Conservation (phyloP, 2,888 invertebrate genomes). For the Lymantria dispar region DNA sequence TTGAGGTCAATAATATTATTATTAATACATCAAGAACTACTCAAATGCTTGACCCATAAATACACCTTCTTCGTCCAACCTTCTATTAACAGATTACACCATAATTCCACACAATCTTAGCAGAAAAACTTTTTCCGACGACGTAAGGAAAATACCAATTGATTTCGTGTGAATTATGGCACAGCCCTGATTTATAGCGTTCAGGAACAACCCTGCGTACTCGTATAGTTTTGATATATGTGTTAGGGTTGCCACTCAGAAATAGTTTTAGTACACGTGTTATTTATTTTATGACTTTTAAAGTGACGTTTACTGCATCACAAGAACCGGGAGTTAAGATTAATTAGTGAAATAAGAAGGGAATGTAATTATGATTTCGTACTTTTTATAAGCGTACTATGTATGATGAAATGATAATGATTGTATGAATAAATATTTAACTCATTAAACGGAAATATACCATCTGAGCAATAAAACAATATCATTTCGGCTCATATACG, state of each 20-base stretch:
- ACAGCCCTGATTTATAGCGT: constrained; percentile 57
- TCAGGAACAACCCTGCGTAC: constrained; percentile 43
- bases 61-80: constrained; percentile 1
- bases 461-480: no score
- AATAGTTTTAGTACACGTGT: constrained; percentile 51
- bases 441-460: no score
- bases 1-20: no score
- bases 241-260: constrained; percentile 49
- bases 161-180: constrained; percentile 43
- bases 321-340: constrained; percentile 22
- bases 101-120: constrained; percentile 20
- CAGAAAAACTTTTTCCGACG: constrained; percentile 34
- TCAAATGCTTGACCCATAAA: neutral
- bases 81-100: constrained; percentile 9
- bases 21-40: neutral
- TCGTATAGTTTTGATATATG: constrained; percentile 56
- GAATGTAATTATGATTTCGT: neutral
- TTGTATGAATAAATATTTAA: no score
- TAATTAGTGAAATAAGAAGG: constrained; percentile 17
- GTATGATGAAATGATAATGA: neutral
- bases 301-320: constrained; percentile 23
- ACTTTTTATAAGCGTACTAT: neutral
- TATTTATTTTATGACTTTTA: constrained; percentile 46
- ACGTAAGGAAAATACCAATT: constrained; percentile 43
- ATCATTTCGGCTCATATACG: no score